These are phyloP conservation scores for Notarius lentiginosus DNA, from an alignment of 2,113 vertebrate species.

Conservation along the genomic window DNA sequence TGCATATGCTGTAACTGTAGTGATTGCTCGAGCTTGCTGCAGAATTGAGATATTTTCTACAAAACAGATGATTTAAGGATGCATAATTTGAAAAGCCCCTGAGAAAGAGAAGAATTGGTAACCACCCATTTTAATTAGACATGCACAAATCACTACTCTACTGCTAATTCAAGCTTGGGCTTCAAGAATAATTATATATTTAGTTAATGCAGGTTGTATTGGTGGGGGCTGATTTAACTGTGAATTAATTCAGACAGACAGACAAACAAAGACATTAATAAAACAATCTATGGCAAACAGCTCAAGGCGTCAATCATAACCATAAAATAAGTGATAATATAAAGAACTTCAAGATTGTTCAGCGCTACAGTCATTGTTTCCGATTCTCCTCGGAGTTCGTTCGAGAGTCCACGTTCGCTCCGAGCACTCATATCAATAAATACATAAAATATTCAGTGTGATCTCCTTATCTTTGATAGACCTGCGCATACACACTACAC, in stretches of 20 bases:
- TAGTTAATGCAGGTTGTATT: slow-evolving; percentile 56
- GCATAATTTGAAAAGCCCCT: slow-evolving; percentile 80
- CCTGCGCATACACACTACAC: slow-evolving; percentile 35
- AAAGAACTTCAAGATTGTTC: slow-evolving; percentile 70
- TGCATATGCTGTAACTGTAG: slow-evolving; percentile 74
- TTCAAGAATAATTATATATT: slow-evolving; percentile 67
- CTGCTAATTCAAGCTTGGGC: slow-evolving; percentile 77
- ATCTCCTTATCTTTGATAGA: slow-evolving; percentile 41
- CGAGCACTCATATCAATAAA: slow-evolving; percentile 66
- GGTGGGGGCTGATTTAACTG: slow-evolving; percentile 60
- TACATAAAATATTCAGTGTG: slow-evolving; percentile 62
- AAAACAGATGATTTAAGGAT: slow-evolving; percentile 63
- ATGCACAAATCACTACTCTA: slow-evolving; percentile 82
- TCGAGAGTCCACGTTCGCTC: slow-evolving; percentile 63
- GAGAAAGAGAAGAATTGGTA: slow-evolving; percentile 74
- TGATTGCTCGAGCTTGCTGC: slow-evolving; percentile 76
- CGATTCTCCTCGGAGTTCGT: slow-evolving; percentile 62
- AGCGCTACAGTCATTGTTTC: slow-evolving; percentile 40
- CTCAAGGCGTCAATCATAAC: slow-evolving; percentile 20
- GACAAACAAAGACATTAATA: slow-evolving; percentile 67
- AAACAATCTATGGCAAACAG: slow-evolving; percentile 39
- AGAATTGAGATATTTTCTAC: slow-evolving; percentile 28
- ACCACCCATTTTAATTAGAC: slow-evolving; percentile 78
- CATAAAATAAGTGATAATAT: slow-evolving; percentile 63
- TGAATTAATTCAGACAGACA: slow-evolving; percentile 60